Percentiles rank a stretch among this genome's conserved stretches.
These are phyloP conservation scores for Sphaerophoria taeniata DNA, from an alignment of 2,888 invertebrate genomes.

Conservation along the genomic window DNA sequence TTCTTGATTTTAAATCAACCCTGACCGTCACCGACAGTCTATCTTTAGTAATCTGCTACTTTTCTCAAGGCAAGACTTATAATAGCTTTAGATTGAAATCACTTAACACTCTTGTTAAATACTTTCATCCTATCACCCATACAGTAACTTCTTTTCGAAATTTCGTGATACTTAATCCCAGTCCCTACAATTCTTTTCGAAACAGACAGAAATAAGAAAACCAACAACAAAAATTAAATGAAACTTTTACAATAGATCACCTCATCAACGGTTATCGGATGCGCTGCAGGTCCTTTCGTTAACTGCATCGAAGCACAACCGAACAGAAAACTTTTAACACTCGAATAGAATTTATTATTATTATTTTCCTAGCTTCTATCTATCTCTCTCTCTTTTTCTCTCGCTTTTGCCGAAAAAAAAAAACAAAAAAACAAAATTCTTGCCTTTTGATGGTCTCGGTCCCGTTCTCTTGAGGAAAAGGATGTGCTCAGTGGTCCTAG, in stretches of 20 bases:
- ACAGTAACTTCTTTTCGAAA: background rate
- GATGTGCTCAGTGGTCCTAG: no score
- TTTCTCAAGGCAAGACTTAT: constrained; percentile 1
- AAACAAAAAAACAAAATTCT: no score
- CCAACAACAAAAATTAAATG: background rate
- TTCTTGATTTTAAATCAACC: no score
- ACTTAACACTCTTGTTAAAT: constrained; percentile 32
- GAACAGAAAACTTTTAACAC: constrained; percentile 68
- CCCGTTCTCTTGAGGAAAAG: background rate
- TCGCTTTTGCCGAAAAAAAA: no score
- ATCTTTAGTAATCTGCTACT: background rate
- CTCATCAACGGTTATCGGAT: constrained; percentile 68
- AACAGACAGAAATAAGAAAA: background rate
- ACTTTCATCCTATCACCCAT: constrained; percentile 8
- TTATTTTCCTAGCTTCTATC: constrained; percentile 14
- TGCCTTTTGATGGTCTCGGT: no score
- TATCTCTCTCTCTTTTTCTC: constrained; percentile 13
- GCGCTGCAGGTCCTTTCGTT: constrained; percentile 54
- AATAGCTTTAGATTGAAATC: constrained; percentile 19
- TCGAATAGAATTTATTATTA: constrained; percentile 70
- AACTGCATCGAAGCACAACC: constrained; percentile 58
- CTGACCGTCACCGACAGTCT: no score
- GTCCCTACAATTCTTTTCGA: background rate
- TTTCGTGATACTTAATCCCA: background rate
- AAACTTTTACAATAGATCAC: constrained; percentile 68